phyloP scores from a whole-genome alignment of 1,140 invertebrate genomes.

The Pseudobourletiella spinata region DNA sequence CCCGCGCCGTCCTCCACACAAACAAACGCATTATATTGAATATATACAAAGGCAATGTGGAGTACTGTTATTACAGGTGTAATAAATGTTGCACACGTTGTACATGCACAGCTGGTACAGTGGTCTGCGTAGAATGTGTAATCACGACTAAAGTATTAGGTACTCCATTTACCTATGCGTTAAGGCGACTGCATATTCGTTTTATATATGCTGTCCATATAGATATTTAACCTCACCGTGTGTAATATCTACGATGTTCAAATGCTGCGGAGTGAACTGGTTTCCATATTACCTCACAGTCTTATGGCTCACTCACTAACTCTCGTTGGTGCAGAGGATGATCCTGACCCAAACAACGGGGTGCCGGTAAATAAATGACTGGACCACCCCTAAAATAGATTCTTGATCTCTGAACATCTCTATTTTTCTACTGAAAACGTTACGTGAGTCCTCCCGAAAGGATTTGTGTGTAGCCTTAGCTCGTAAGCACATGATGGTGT shows the following conservation, averaged over 20 bases:
- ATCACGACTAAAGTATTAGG: not conserved
- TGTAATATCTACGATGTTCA: too few relatives aligned
- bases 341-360: conserved; percentile 27
- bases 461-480: too few relatives aligned
- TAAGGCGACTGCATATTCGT: not conserved
- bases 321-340: not conserved
- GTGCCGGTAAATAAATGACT: conserved; percentile 26
- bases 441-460: conserved; percentile 1
- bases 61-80: not conserved
- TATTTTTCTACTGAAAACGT: conserved; percentile 25
- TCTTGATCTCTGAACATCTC: conserved; percentile 26
- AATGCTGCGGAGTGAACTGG: too few relatives aligned
- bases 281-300: too few relatives aligned
- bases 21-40: not conserved
- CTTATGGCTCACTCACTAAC: not conserved
- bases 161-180: not conserved
- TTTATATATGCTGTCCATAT: too few relatives aligned
- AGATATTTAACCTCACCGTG: too few relatives aligned
- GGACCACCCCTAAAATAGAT: conserved; percentile 33
- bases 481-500: too few relatives aligned
- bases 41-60: not conserved
- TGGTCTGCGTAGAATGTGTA: too few relatives aligned
- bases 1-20: not conserved
- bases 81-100: not conserved
- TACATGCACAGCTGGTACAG: not conserved